Percentiles rank a stretch among this genome's conserved stretches.
Evolutionary conservation across 2,113 vertebrate genomes (phyloP).

Genomic region (Spermophilus dauricus): DNA sequence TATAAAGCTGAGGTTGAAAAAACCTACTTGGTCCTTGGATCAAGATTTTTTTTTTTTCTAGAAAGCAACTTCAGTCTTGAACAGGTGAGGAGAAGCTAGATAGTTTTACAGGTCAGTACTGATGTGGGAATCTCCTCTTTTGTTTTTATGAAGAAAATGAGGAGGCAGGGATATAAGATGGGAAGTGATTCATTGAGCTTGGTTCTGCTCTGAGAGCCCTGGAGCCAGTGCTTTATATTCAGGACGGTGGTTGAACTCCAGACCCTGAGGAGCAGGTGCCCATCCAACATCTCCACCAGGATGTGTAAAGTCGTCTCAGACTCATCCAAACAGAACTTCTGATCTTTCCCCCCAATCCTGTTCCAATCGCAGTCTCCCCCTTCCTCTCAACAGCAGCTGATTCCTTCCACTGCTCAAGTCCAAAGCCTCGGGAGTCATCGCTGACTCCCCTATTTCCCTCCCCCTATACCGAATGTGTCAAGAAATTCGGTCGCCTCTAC

Average conservation of each 20-base stretch:
- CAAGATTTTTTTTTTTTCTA: not conserved
- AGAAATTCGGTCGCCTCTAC: not conserved
- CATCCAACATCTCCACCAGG: not conserved
- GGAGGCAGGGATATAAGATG: too few species aligned
- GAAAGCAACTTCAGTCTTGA: not conserved
- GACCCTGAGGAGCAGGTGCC: not conserved
- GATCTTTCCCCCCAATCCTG: not conserved
- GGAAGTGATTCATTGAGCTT: not conserved
- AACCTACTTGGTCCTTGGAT: not conserved
- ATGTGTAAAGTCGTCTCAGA: not conserved
- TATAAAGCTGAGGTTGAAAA: not conserved
- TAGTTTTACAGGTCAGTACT: not conserved
- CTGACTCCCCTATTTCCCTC: not conserved
- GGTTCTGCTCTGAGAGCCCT: not conserved
- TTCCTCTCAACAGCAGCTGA: not conserved
- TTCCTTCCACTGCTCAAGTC: not conserved
- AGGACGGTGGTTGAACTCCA: constrained; percentile 2
- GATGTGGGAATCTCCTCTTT: not conserved
- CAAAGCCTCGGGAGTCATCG: not conserved
- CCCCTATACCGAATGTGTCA: too few species aligned
- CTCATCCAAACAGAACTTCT: not conserved
- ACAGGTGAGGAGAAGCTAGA: not conserved
- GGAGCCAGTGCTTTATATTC: not conserved
- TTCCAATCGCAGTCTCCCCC: not conserved
- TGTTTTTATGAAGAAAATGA: not conserved